Conservation (phyloP, 2,888 invertebrate species). For the Drosophila pseudotakahashii region DNA sequence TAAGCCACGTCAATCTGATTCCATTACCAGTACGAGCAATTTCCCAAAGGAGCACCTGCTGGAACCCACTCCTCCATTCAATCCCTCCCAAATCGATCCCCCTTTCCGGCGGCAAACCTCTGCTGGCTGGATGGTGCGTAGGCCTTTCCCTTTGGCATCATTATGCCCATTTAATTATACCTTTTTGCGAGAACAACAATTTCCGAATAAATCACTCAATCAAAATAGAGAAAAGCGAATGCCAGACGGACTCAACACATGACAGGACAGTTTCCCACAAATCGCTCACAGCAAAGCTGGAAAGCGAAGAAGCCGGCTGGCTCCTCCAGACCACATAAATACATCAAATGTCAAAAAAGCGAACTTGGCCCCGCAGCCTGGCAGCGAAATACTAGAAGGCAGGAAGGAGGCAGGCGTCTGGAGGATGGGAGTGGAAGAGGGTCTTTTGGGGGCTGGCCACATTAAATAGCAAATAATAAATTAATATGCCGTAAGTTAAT, state of each 20-base stretch:
- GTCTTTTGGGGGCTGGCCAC: constrained; percentile 66
- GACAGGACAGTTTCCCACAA: constrained; percentile 79
- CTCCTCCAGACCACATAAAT: constrained; percentile 69
- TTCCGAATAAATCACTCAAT: constrained; percentile 80
- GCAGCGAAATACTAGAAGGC: constrained; percentile 40
- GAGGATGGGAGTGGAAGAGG: background rate
- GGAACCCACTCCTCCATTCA: background rate
- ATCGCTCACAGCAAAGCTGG: constrained; percentile 68
- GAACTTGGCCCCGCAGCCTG: constrained; percentile 67
- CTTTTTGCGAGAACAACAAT: constrained; percentile 71
- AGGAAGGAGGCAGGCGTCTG: constrained; percentile 15
- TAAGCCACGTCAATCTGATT: constrained; percentile 36
- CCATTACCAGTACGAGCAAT: constrained; percentile 30
- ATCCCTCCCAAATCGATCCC: background rate
- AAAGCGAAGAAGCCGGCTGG: constrained; percentile 23
- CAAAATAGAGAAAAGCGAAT: constrained; percentile 61
- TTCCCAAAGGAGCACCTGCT: constrained; percentile 39
- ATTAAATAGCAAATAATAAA: constrained; percentile 79
- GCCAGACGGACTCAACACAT: constrained; percentile 66
- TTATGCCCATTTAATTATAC: constrained; percentile 78
- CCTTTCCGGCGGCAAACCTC: background rate
- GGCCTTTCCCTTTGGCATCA: constrained; percentile 74
- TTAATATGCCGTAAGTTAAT: constrained; percentile 79
- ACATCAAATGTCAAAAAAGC: constrained; percentile 79
- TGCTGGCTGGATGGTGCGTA: constrained; percentile 13